These are phyloP conservation scores for Leptopterna dolabrata DNA, from an alignment of 2,888 invertebrate genomes.

Conservation along the genomic window DNA sequence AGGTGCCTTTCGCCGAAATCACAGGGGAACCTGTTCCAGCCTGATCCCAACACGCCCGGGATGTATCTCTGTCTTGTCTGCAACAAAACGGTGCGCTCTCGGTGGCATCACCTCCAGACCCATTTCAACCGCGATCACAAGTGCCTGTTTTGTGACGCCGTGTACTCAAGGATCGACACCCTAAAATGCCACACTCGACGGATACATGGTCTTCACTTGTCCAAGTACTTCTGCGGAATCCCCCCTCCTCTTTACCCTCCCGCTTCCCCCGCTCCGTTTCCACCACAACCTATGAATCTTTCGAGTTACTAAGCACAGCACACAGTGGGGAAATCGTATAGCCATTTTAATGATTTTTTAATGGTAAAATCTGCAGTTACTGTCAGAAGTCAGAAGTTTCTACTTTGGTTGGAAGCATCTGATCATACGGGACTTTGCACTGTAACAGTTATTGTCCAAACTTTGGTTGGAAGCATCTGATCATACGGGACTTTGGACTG, in stretches of 20 bases:
- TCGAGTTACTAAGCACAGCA: conserved; percentile 25
- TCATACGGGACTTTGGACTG: no score
- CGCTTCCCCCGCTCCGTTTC: not conserved
- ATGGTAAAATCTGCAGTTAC: no score
- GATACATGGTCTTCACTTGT: conserved; percentile 71
- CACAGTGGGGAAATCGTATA: not conserved
- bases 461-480: no score
- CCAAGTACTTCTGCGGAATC: conserved; percentile 58
- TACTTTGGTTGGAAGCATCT: no score
- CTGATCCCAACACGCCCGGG: conserved; percentile 57
- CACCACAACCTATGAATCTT: conserved; percentile 44
- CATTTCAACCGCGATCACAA: conserved; percentile 67
- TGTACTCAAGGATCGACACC: conserved; percentile 89
- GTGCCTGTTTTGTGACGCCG: conserved; percentile 87
- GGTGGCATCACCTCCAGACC: conserved; percentile 77
- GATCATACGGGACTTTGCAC: no score
- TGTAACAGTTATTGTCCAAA: no score
- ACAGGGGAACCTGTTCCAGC: conserved; percentile 48
- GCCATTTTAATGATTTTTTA: not conserved
- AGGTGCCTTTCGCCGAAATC: not conserved
- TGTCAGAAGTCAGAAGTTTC: no score
- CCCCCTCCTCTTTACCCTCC: conserved; percentile 32
- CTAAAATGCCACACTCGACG: conserved; percentile 78
- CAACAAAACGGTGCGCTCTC: conserved; percentile 75
- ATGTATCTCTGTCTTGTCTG: conserved; percentile 74